phyloP scores from a whole-genome alignment of 2,888 invertebrate genomes.

The Pachydiplax longipennis region DNA sequence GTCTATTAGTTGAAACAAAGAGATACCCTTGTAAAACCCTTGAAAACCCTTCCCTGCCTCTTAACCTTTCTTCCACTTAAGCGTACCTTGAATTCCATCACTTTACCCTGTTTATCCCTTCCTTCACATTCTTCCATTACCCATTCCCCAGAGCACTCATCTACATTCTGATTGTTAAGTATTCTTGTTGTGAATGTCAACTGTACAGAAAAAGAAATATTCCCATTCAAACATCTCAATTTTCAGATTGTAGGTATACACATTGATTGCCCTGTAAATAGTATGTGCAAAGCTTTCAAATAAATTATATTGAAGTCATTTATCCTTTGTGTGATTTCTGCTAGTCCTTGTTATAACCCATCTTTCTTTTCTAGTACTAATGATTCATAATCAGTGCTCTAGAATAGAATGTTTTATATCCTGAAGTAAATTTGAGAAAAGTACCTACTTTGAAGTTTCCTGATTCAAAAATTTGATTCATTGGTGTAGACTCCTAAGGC shows the following conservation, averaged over 20 bases:
- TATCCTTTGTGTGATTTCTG: slow-evolving; percentile 1
- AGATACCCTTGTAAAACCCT: slow-evolving; percentile 10
- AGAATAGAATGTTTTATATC: too few species aligned
- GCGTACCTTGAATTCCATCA: slow-evolving; percentile 26
- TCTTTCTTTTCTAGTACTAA: too few species aligned
- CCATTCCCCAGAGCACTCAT: slow-evolving; percentile 43
- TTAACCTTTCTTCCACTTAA: slow-evolving; percentile 10
- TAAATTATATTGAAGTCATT: slow-evolving; percentile 47
- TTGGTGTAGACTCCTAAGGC: too few species aligned
- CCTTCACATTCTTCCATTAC: slow-evolving; percentile 28
- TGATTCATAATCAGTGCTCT: too few species aligned
- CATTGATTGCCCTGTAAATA: slow-evolving; percentile 46
- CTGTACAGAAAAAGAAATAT: slow-evolving; percentile 46
- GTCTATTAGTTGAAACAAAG: slow-evolving; percentile 34
- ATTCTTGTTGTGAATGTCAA: slow-evolving; percentile 47
- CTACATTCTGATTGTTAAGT: slow-evolving; percentile 46
- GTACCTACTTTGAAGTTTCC: too few species aligned
- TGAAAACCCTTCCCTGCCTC: slow-evolving; percentile 16
- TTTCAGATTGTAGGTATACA: slow-evolving; percentile 45
- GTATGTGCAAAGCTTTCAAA: slow-evolving; percentile 47
- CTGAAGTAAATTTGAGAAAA: too few species aligned
- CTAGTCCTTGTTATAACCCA: background rate
- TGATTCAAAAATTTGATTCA: too few species aligned
- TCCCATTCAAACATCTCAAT: slow-evolving; percentile 45
- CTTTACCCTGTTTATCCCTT: slow-evolving; percentile 6